Conservation (phyloP, 2,797 vertebrate genomes). For the Enoplosus armatus region DNA sequence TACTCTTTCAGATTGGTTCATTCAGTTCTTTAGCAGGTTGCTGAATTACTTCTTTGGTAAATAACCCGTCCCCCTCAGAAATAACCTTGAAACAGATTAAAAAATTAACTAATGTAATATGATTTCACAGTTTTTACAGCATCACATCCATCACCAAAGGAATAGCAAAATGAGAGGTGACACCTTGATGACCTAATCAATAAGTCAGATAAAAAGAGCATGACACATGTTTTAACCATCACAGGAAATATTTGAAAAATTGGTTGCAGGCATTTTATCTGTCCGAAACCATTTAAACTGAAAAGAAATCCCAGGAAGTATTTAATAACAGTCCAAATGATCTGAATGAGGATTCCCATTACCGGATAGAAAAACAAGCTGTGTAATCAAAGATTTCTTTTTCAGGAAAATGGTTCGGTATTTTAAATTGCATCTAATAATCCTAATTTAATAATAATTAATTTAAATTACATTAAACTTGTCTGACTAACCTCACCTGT, state of each 20-base stretch:
- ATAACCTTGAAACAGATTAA: slow-evolving; percentile 8
- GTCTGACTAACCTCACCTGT: slow-evolving; percentile 11
- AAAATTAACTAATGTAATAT: not conserved
- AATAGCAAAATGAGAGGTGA: slow-evolving; percentile 24
- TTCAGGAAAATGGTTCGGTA: slow-evolving; percentile 14
- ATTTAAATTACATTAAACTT: slow-evolving; percentile 26
- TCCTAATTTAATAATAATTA: too few relatives aligned
- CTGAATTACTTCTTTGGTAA: not conserved
- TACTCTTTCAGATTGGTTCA: not conserved
- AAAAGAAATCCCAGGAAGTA: not conserved
- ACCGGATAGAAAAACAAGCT: not conserved
- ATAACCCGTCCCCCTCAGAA: not conserved
- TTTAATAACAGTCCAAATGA: not conserved
- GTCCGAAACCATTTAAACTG: not conserved
- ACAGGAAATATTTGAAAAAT: not conserved
- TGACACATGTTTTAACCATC: slow-evolving; percentile 4
- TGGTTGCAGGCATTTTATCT: not conserved
- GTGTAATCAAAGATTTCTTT: slow-evolving; percentile 16
- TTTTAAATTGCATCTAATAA: slow-evolving; percentile 9
- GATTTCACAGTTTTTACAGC: not conserved
- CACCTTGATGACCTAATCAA: slow-evolving; percentile 18
- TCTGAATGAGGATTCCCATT: slow-evolving; percentile 2
- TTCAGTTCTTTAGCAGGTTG: not conserved
- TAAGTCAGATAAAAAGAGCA: not conserved
- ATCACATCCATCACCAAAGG: not conserved